Evolutionary conservation across 2,797 vertebrate species (phyloP).

Genomic region (Choloepus didactylus): DNA sequence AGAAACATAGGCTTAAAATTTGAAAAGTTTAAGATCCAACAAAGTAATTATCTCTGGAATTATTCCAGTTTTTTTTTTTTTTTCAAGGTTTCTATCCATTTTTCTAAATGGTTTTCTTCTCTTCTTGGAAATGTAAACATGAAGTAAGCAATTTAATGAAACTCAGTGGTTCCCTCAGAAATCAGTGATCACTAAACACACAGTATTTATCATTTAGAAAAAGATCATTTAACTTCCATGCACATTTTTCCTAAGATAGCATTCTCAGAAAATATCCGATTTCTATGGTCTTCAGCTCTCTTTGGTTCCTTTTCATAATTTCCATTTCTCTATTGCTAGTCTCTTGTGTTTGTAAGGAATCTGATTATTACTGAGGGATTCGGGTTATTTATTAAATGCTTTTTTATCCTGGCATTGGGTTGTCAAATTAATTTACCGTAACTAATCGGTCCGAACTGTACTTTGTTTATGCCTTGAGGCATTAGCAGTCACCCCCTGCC

Average conservation of each 20-base stretch:
- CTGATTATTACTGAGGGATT: not conserved
- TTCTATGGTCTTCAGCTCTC: no score
- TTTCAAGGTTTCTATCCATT: not conserved
- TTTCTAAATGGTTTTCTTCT: conserved; percentile 6
- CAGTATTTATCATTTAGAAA: conserved; percentile 3
- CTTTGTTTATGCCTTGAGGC: not conserved
- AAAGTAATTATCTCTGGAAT: conserved; percentile 24
- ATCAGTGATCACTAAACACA: not conserved
- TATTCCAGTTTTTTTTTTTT: not conserved
- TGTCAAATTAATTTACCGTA: conserved; percentile 18
- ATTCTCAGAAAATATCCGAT: not conserved
- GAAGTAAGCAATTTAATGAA: not conserved
- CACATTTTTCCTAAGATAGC: conserved; percentile 49
- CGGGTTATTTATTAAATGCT: not conserved
- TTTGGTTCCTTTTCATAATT: no score
- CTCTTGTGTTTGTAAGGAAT: not conserved
- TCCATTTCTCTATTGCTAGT: no score
- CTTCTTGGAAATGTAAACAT: conserved; percentile 23
- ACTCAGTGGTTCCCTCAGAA: conserved; percentile 10
- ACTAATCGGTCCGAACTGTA: not conserved
- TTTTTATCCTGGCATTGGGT: not conserved
- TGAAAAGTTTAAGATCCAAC: conserved; percentile 45
- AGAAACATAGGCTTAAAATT: conserved; percentile 31
- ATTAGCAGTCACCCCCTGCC: not conserved
- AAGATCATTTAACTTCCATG: not conserved